Percentiles rank a stretch among this genome's conserved stretches.
Conservation (phyloP, 2,113 vertebrate species). For the Pygoscelis adeliae region DNA sequence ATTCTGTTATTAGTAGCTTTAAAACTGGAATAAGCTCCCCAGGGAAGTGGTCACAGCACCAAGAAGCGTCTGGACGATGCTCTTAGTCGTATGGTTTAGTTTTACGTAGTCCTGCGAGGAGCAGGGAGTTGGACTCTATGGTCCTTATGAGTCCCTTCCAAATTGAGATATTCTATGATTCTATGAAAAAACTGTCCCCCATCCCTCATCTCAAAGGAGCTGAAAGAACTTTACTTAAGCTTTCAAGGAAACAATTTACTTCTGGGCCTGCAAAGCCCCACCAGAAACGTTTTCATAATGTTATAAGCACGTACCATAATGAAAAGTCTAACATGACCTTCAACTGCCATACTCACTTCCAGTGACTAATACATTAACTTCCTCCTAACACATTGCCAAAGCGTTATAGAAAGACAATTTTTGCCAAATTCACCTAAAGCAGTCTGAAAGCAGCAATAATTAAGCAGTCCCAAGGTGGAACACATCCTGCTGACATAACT, state of each 20-base stretch:
- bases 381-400: background rate
- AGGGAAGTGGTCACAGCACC: background rate
- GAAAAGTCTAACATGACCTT: background rate
- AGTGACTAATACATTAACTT: background rate
- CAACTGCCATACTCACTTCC: background rate
- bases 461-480: background rate
- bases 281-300: background rate
- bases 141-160: background rate
- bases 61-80: background rate
- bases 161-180: background rate
- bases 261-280: background rate
- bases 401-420: background rate
- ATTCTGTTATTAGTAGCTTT: background rate
- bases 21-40: background rate
- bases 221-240: background rate
- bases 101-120: background rate
- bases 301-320: background rate
- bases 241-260: background rate
- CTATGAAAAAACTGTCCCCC: background rate
- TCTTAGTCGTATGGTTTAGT: background rate
- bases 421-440: background rate
- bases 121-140: background rate
- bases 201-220: background rate
- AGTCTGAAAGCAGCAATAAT: background rate
- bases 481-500: background rate